Base-by-base conservation (phyloP, 2,888 invertebrate species). In the Trissoscelio sp. region DNA sequence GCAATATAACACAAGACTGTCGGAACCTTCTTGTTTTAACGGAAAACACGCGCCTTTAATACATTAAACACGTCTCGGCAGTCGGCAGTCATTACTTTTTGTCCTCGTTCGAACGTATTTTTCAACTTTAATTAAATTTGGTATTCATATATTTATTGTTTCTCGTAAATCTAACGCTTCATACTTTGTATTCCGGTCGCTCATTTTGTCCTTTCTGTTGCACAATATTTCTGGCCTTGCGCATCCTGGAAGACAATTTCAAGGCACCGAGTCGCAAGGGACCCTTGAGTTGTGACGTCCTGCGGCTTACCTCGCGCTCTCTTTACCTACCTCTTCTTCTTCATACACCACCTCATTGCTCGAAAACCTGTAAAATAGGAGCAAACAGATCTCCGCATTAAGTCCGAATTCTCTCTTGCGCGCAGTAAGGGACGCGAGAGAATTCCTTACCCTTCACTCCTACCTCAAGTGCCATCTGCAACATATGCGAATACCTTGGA, bases 321-420 rank as follows among this genome's bases (percentile, higher is more conserved):
- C 78, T 73, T 69, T 77, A 66, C 77, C 69, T 57, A 55, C 70
- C 79, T 64, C 64, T 66, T 79, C 78, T 73, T 69, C 73, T 62
- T 67, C 79, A 37, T 69, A 42, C 69, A 57, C 69, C 55, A 64
- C 48, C 67, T 83, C 85, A 85, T 86, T 82, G 87, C 81, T 80
- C 79, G 83, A 84, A 84, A 86, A 86, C 75, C 85, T 85, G 86
- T 81, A 85, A 86, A 86, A 84, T 82, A 80, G 84, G 83, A 85
- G 86, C 86, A 87, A 86, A 85, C 84, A 80, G 74, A 81, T 84
- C 83, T 73, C 69, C 46, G 79, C 73, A 81, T 83, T 83, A 79
- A 83, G 80, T 81, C 83, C 82, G 64, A 79, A 75, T 77, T 79
- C 67, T 60, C 62, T 39, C 57, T 79, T 34, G 55, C 80, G 79